phyloP scores from a whole-genome alignment of 2,888 invertebrate genomes.

The Copidosoma aretas region DNA sequence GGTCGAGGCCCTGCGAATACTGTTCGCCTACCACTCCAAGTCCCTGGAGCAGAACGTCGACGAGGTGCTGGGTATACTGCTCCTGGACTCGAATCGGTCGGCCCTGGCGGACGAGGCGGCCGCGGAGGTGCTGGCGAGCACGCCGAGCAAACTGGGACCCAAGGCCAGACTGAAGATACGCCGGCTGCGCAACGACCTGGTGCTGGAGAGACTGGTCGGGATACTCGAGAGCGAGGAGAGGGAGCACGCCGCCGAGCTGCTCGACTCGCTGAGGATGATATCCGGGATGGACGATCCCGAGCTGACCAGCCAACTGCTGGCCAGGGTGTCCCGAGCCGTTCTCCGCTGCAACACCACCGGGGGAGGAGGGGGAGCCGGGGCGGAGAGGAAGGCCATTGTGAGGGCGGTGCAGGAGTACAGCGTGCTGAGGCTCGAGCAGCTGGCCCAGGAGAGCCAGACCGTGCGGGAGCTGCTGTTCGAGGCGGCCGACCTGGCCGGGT shows the following conservation, averaged over 20 bases:
- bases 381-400: slow-evolving; percentile 73
- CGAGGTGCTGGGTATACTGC: slow-evolving; percentile 51
- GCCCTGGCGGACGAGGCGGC: slow-evolving; percentile 52
- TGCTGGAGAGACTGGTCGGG: slow-evolving; percentile 70
- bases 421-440: slow-evolving; percentile 66
- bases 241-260: slow-evolving; percentile 67
- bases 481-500: slow-evolving; percentile 74
- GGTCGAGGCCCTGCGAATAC: slow-evolving; percentile 56
- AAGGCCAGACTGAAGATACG: slow-evolving; percentile 67
- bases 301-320: slow-evolving; percentile 68
- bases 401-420: slow-evolving; percentile 71
- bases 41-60: slow-evolving; percentile 53
- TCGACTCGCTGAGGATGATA: slow-evolving; percentile 73
- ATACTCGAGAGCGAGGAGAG: slow-evolving; percentile 68
- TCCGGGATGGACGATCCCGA: slow-evolving; percentile 66
- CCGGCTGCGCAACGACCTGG: slow-evolving; percentile 66
- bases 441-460: slow-evolving; percentile 61
- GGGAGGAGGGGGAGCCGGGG: slow-evolving; percentile 68
- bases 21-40: slow-evolving; percentile 46
- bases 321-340: slow-evolving; percentile 70
- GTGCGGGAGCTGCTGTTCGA: slow-evolving; percentile 66
- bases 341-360: slow-evolving; percentile 71
- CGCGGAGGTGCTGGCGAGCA: slow-evolving; percentile 55
- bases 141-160: slow-evolving; percentile 71
- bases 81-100: slow-evolving; percentile 54